Conservation (phyloP, 2,888 invertebrate species). For the Perithous albicinctus region DNA sequence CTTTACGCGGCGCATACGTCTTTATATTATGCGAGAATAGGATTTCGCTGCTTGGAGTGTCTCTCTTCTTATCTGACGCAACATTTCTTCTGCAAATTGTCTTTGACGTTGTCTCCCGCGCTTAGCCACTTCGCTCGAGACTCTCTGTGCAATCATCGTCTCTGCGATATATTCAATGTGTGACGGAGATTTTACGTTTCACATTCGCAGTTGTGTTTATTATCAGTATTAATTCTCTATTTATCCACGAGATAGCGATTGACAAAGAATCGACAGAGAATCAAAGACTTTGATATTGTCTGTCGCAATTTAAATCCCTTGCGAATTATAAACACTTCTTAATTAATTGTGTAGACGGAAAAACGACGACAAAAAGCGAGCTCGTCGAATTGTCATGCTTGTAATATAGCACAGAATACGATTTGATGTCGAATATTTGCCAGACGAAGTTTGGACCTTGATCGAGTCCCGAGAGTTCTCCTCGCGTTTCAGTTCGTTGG, state of each 20-base stretch:
- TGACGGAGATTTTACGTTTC: neutral
- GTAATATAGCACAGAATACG: neutral
- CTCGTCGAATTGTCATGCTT: constrained; percentile 11
- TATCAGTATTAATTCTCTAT: neutral
- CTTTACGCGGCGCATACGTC: no score
- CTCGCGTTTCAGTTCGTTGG: neutral
- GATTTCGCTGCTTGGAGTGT: constrained; percentile 1
- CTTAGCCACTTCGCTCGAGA: neutral
- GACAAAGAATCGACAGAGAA: neutral
- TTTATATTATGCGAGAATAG: neutral
- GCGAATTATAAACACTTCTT: constrained; percentile 4
- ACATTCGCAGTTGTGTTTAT: neutral
- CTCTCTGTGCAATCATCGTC: neutral
- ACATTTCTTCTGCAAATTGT: constrained; percentile 13
- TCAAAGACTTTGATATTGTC: neutral
- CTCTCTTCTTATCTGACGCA: constrained; percentile 22
- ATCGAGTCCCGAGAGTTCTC: constrained; percentile 18
- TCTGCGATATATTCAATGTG: neutral
- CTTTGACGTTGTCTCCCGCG: constrained; percentile 1
- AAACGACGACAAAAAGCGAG: constrained; percentile 35
- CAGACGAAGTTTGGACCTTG: constrained; percentile 55
- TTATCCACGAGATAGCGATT: neutral
- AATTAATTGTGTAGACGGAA: constrained; percentile 6
- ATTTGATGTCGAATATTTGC: constrained; percentile 38
- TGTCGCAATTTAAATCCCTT: neutral